Base-by-base conservation (phyloP, 2,888 invertebrate species). In the Aproaerema taeniolella region DNA sequence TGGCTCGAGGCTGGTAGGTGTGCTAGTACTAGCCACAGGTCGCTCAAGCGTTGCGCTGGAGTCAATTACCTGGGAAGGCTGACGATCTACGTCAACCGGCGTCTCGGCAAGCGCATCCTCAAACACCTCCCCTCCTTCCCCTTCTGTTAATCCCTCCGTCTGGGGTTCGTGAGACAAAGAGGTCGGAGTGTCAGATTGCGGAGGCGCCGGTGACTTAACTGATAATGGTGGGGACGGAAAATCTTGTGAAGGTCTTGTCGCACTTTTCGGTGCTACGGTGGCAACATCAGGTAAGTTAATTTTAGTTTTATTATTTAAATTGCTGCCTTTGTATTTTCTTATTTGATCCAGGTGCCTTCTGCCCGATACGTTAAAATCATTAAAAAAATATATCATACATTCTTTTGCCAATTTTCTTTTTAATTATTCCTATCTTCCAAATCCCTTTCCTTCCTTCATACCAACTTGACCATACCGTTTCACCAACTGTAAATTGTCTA, bases 291-390 rank as follows among this genome's bases (percentile, higher is more conserved):
- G 20, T 20, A 20, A 4, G 5, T 20, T 8, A 20, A 9, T 31
- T 8, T 31, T 31, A 12, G n/a, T n/a, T n/a, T n/a, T n/a, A n/a
- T n/a, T n/a, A n/a, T n/a, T n/a, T n/a, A n/a, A n/a, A n/a, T n/a
- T n/a, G n/a, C n/a, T n/a, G n/a, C 26, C 28, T 13, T n/a, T 39
- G 13, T 33, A 39, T 28, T 20, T 39, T n/a, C 13, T 17, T 6
- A 39, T 17, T 29, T 39, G 39, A 10, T 39, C 39, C 11, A 39
- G 2, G 17, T 39, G 39, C 1, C 39, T 15, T 12, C 8, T 39
- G 17, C 31, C 26, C 7, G 28, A 7, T 33, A 15, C 13, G 8
- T 20, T 12, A 13, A 28, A 28, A 1, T 17, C 28, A 5, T n/a
- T 28, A 2, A 13, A 33, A 9, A 15, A 14, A 34, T 20, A 40